phyloP scores from a whole-genome alignment of 2,113 vertebrate species.

The Silurus meridionalis region DNA sequence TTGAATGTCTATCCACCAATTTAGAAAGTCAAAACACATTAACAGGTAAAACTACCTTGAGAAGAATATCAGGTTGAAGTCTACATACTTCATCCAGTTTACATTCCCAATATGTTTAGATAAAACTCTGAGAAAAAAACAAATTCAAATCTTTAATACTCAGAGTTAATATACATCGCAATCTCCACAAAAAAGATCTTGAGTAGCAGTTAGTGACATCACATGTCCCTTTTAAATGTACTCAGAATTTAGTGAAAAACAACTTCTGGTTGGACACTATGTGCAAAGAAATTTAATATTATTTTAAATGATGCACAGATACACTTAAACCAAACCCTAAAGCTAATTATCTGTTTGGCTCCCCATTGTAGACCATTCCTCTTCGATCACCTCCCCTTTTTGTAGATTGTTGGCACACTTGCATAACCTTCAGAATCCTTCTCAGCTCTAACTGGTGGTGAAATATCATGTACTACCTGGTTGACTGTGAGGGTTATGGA shows the following conservation, averaged over 20 bases:
- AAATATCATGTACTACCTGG: neutral
- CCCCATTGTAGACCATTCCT: too few species aligned
- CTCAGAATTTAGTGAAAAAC: neutral
- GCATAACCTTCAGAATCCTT: neutral
- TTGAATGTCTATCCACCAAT: neutral
- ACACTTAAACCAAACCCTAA: neutral
- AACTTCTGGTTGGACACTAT: neutral
- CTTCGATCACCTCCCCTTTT: neutral
- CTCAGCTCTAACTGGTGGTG: neutral
- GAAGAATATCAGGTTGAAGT: neutral
- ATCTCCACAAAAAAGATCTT: neutral
- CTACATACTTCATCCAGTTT: neutral
- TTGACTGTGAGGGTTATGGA: neutral
- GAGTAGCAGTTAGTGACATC: neutral
- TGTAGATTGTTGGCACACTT: neutral
- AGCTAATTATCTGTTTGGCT: neutral
- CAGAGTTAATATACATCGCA: neutral
- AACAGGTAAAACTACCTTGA: neutral
- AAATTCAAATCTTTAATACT: neutral
- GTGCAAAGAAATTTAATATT: neutral
- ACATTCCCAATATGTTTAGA: neutral
- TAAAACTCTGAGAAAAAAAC: neutral
- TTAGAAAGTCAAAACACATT: neutral
- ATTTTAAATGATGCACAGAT: neutral
- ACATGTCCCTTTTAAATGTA: neutral